Evolutionary conservation across 1,140 invertebrate species (phyloP), one percentile per base, ranked within the genome.

Genomic region (Drosophila navojoa): DNA sequence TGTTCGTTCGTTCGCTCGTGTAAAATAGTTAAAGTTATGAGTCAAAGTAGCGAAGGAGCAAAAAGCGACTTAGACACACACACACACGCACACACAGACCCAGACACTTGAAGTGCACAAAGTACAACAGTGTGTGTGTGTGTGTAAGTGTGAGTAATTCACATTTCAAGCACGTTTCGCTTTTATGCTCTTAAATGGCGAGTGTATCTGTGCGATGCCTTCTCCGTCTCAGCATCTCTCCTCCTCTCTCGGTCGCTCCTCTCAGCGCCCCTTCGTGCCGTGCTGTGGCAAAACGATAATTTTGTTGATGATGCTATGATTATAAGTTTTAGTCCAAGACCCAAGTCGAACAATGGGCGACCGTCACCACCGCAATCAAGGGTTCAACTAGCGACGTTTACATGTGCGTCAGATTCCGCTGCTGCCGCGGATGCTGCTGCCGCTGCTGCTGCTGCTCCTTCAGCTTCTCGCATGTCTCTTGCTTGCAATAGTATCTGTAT

Each of bases 261-360:
- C 4, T 9, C n/a, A 11, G 6, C 16, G 19, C 7, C 27, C n/a
- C 15, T 53, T 54, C 60, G 68, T 72, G 53, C 78, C 60, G 68
- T 72, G 53, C 78, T 81, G 77, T 81, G 69, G 77, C 72, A 81
- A 81, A 81, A 81, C 79, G 78, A 81, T 81, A 81, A 81, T 81
- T 84, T 84, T 84, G 80, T 84, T 84, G 76, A 84, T 84, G 81
- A 84, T 84, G 81, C 81, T 75, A 84, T 84, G 81, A 79, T 84
- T 84, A 84, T 84, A 84, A 84, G 80, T 84, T 79, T 84, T 77
- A 84, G 81, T 70, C 69, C 72, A 73, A 54, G 73, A 59, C 29
- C 27, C 22, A 47, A 62, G 66, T 44, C 55, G 59, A 82, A 79
- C 79, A 82, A 82, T 78, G 67, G 53, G 63, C 62, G 63, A 76